Conservation (phyloP, 2,113 vertebrate genomes). For the Martes martes region DNA sequence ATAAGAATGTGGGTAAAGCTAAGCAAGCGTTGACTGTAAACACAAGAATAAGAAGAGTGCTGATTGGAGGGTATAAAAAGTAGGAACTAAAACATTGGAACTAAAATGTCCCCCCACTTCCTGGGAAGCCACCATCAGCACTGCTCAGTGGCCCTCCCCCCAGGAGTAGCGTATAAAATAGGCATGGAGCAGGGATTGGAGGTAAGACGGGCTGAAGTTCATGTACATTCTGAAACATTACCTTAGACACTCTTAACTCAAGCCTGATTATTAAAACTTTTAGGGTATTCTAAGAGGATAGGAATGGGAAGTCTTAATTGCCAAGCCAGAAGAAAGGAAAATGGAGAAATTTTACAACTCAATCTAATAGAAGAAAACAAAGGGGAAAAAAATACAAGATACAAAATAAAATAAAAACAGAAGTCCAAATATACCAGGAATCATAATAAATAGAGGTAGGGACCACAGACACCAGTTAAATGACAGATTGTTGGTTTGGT, state of each 20-base stretch:
- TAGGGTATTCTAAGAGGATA: neutral
- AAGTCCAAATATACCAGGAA: neutral
- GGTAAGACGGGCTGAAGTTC: neutral
- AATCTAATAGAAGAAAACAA: neutral
- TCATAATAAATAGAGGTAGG: neutral
- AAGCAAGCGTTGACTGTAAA: neutral
- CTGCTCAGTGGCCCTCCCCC: neutral
- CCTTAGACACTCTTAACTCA: neutral
- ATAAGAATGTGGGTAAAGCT: neutral
- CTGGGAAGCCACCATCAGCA: neutral
- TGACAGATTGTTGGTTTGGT: neutral
- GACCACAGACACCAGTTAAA: neutral
- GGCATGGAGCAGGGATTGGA: neutral
- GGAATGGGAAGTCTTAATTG: neutral
- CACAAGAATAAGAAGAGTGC: neutral
- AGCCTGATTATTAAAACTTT: neutral
- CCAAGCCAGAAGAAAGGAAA: neutral
- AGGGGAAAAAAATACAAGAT: neutral
- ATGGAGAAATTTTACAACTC: neutral
- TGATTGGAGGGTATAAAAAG: neutral
- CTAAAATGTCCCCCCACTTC: neutral
- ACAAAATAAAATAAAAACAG: neutral
- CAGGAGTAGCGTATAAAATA: neutral
- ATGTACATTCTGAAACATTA: neutral
- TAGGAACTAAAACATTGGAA: neutral